Conservation (phyloP, 2,797 vertebrate species). For the Hippoglossus hippoglossus region DNA sequence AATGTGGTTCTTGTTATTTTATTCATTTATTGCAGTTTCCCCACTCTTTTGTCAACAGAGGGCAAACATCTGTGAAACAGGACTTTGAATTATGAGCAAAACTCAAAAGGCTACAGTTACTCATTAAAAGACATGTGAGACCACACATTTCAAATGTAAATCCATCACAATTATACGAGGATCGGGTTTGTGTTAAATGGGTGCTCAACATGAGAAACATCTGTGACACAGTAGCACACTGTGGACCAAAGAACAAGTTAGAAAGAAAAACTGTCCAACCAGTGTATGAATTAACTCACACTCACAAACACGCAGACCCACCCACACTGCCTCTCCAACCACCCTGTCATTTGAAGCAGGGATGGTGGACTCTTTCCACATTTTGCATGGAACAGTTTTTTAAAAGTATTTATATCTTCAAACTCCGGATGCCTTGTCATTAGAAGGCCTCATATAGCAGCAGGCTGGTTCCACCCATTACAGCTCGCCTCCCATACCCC, state of each 20-base stretch:
- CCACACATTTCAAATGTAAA: slow-evolving; percentile 23
- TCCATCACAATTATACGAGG: slow-evolving; percentile 16
- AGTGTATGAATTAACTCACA: slow-evolving; percentile 32
- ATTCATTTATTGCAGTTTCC: slow-evolving; percentile 14
- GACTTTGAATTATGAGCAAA: slow-evolving; percentile 33
- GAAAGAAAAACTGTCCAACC: slow-evolving; percentile 30
- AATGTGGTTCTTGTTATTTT: slow-evolving; percentile 20
- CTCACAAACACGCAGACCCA: slow-evolving; percentile 26
- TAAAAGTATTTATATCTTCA: slow-evolving; percentile 61
- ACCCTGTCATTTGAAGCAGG: slow-evolving; percentile 67
- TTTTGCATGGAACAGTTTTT: slow-evolving; percentile 44
- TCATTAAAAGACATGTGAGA: slow-evolving; percentile 18
- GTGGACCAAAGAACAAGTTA: slow-evolving; percentile 31
- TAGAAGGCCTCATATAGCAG: slow-evolving; percentile 60
- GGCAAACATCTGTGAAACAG: slow-evolving; percentile 31
- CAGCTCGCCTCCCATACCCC: slow-evolving; percentile 28
- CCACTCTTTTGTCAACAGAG: slow-evolving; percentile 44
- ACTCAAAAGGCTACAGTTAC: slow-evolving; percentile 17
- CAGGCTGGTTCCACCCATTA: slow-evolving; percentile 51
- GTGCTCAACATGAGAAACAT: slow-evolving; percentile 43
- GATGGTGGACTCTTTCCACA: slow-evolving; percentile 43
- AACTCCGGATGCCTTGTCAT: slow-evolving; percentile 72
- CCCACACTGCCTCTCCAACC: slow-evolving; percentile 26
- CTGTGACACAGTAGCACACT: slow-evolving; percentile 40
- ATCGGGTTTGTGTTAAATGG: slow-evolving; percentile 18